Conservation (phyloP, 2,113 vertebrate genomes). For the Acanthisitta chloris region DNA sequence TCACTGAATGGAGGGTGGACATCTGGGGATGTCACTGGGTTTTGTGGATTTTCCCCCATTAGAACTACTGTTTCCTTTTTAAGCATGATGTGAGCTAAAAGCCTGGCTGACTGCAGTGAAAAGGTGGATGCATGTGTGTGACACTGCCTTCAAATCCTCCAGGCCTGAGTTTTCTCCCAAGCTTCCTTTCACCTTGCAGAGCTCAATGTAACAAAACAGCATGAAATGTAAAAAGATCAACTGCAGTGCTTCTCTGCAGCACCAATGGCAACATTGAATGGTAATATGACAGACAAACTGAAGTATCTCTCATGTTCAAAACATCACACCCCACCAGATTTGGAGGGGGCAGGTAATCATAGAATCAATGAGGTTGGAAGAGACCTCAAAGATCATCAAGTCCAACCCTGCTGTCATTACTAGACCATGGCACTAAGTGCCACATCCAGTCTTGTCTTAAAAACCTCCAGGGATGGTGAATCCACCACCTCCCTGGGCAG, state of each 20-base stretch:
- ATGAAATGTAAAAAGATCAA: background rate
- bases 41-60: background rate
- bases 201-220: background rate
- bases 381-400: too few species aligned
- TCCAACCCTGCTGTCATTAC: too few species aligned
- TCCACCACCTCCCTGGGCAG: too few species aligned
- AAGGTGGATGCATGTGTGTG: background rate
- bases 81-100: background rate
- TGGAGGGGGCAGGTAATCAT: too few species aligned
- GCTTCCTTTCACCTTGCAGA: background rate
- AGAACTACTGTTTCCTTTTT: background rate
- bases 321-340: background rate
- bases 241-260: background rate
- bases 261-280: background rate
- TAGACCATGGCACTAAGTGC: too few species aligned
- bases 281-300: background rate
- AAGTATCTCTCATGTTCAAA: background rate
- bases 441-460: too few species aligned
- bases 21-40: constrained; percentile 9
- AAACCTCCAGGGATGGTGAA: too few species aligned
- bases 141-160: background rate
- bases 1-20: background rate
- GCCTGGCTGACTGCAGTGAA: background rate
- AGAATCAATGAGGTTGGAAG: too few species aligned
- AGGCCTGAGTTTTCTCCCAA: background rate